Evolutionary conservation across 2,113 vertebrate species (phyloP).

Genomic region (Phylloscopus whistleri): DNA sequence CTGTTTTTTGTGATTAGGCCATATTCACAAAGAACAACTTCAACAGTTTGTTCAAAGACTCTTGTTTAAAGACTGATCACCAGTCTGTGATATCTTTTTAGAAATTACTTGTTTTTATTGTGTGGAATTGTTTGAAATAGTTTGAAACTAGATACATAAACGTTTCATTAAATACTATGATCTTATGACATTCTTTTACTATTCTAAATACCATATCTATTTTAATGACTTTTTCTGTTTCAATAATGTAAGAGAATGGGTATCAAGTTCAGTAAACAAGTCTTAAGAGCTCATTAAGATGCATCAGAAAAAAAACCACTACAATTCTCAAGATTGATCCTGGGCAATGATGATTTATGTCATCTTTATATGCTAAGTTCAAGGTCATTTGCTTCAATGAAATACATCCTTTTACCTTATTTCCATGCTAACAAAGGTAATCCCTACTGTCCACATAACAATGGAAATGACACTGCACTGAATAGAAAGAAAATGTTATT

Average conservation of each 20-base stretch:
- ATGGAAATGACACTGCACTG: background rate
- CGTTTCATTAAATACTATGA: background rate
- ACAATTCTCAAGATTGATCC: background rate
- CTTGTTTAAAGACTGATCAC: background rate
- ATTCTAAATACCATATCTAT: background rate
- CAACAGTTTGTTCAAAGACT: background rate
- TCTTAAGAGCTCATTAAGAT: background rate
- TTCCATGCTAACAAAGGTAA: background rate
- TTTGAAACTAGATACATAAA: background rate
- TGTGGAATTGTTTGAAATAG: background rate
- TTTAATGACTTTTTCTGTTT: background rate
- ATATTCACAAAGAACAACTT: background rate
- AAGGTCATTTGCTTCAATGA: slow-evolving; percentile 1
- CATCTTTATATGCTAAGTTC: background rate
- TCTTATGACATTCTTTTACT: background rate
- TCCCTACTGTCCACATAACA: background rate
- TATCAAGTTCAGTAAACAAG: background rate
- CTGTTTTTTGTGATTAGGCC: background rate
- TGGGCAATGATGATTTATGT: slow-evolving; percentile 12
- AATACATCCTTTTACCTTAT: background rate
- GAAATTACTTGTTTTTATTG: background rate
- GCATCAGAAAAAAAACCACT: background rate
- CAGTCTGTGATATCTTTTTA: background rate
- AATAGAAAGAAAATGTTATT: background rate
- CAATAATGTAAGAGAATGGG: background rate